Evolutionary conservation across 2,888 invertebrate genomes (phyloP).

Genomic region (Ochropleura leucogaster): DNA sequence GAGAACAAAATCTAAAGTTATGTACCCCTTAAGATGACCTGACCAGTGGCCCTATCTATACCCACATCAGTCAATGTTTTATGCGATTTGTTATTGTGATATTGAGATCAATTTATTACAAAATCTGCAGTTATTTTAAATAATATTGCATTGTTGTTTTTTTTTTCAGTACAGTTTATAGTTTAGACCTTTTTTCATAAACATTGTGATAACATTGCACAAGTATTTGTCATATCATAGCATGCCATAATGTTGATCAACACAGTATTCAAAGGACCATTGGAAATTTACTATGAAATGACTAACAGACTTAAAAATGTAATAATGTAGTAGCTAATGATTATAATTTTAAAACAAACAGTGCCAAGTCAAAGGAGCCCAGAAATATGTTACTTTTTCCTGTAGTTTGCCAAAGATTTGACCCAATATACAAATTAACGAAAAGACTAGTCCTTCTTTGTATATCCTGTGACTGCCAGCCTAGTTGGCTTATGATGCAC

Average conservation of each 20-base stretch:
- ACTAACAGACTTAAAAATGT: neutral
- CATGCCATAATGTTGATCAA: neutral
- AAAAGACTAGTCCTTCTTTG: neutral
- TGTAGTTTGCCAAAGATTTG: neutral
- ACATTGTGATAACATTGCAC: constrained; percentile 12
- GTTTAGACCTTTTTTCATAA: neutral
- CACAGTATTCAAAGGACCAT: neutral
- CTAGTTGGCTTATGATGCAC: neutral
- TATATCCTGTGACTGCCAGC: no score
- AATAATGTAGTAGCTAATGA: neutral
- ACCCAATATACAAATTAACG: neutral
- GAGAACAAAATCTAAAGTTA: neutral
- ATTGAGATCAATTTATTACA: neutral
- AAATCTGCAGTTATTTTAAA: neutral
- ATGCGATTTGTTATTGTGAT: neutral
- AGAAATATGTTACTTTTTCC: neutral
- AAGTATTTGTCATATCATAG: constrained; percentile 22
- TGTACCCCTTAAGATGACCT: neutral
- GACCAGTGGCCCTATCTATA: neutral
- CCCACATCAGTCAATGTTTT: no score
- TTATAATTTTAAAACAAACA: neutral
- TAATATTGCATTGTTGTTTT: neutral
- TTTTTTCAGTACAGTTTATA: neutral
- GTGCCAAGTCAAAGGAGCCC: neutral
- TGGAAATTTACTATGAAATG: neutral